Percentiles rank a stretch among this genome's conserved stretches.
Conservation (phyloP, 2,888 invertebrate species). For the Anagyrus pseudococci region DNA sequence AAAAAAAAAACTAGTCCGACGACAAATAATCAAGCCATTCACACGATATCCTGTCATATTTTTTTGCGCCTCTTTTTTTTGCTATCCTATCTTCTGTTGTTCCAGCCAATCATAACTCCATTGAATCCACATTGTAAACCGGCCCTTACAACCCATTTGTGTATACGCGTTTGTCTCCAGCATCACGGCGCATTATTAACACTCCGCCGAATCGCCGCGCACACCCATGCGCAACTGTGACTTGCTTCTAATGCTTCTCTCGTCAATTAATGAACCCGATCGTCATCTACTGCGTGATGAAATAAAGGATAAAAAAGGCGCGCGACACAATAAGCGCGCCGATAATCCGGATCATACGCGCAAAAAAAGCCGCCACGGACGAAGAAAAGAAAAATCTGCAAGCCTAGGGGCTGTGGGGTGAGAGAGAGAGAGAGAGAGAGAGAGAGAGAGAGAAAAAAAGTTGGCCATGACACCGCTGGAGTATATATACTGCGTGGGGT, state of each 20-base stretch:
- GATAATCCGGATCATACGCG: not conserved
- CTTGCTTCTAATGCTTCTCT: constrained; percentile 34
- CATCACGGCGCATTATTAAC: too few relatives aligned
- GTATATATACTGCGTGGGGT: too few relatives aligned
- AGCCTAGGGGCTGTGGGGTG: not conserved
- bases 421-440: not conserved
- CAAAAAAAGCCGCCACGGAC: not conserved
- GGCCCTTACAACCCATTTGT: not conserved
- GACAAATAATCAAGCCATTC: constrained; percentile 2
- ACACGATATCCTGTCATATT: constrained; percentile 4
- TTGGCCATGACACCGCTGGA: constrained; percentile 9
- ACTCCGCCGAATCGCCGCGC: constrained; percentile 8
- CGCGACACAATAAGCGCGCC: not conserved
- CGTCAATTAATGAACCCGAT: constrained; percentile 31
- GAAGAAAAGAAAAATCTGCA: too few relatives aligned
- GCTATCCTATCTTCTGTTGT: not conserved
- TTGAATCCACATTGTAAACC: constrained; percentile 15
- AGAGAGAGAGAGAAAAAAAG: not conserved
- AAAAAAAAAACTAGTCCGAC: constrained; percentile 18
- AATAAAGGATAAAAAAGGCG: constrained; percentile 7
- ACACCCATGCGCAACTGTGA: too few relatives aligned
- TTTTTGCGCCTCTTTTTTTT: constrained; percentile 27
- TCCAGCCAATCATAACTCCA: constrained; percentile 22
- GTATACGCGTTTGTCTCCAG: constrained; percentile 8
- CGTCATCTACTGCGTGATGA: constrained; percentile 3